Evolutionary conservation across 1,140 invertebrate genomes (phyloP), one percentile per base, ranked within the genome.

Genomic region (Centruroides vittatus): DNA sequence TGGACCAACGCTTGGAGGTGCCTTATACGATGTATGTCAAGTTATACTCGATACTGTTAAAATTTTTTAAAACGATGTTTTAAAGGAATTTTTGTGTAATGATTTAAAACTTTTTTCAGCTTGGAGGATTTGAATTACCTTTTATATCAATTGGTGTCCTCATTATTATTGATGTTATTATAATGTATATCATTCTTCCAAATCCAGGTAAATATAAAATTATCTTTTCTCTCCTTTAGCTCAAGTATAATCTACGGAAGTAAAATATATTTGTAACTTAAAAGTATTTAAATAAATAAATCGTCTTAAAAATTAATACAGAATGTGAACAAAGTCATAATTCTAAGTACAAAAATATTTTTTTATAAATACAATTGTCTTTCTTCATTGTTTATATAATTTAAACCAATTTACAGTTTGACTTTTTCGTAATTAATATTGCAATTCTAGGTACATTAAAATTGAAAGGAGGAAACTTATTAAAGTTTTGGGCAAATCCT

Each of bases 1-100:
- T 5, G 68, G 68, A 46, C 68, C 68, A 8, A 69, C 68, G 10
- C 13, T 68, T 35, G 68, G 68, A 8, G 68, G 68, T 13, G 61
- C 62, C 10, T 61, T 70, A 23, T 70, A 70, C 50, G 60, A 70
- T 47, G 57, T 70, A 53, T 52, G 61, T 47, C 57, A 5, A 12
- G 2, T 41, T 41, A 6, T 41, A 41, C 41, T 6, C 8, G 8
- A 41, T 8, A 2, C 3, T 41, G 5, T 41, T 23, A 23, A 23
- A 41, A 41, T 41, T 41, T 41, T 41, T 41, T 41, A 41, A n/a
- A 41, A 41, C 5, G 8, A 41, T 41, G 23, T 23, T 41, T 41
- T 41, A 41, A 41, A 41, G 5, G 5, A 41, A 41, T 41, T 41
- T 41, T 23, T 23, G 23, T 49, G n/a, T 51, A 34, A 51, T 51